Percentiles rank a stretch among this genome's conserved stretches.
These are phyloP conservation scores for Rhinolophus ferrumequinum DNA, from an alignment of 2,113 vertebrate species.

Conservation along the genomic window DNA sequence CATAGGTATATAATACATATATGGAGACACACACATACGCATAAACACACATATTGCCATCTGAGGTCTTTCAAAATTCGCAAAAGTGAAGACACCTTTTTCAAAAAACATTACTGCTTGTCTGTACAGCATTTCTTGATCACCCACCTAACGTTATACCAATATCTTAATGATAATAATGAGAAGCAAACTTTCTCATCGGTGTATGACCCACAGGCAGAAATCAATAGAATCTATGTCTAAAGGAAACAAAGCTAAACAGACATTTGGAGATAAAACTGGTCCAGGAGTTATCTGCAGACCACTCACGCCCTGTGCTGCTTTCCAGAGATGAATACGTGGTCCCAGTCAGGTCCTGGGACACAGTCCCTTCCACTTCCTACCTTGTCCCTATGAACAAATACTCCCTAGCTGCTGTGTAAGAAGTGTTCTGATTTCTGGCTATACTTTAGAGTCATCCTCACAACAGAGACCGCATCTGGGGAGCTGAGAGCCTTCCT, in stretches of 20 bases:
- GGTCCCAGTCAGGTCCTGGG: not conserved
- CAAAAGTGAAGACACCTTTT: not conserved
- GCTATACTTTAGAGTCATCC: slow-evolving; percentile 8
- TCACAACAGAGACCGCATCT: slow-evolving; percentile 61
- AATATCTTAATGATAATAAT: not conserved
- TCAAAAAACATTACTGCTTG: not conserved
- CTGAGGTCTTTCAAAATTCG: slow-evolving; percentile 13
- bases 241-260: slow-evolving; percentile 33
- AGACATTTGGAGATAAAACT: slow-evolving; percentile 41
- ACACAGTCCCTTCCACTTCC: not conserved
- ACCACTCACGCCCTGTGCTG: not conserved
- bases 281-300: slow-evolving; percentile 39
- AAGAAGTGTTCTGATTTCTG: slow-evolving; percentile 62
- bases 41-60: not conserved
- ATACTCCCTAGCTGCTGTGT: not conserved
- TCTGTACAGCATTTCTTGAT: not conserved
- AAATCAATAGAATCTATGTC: not conserved
- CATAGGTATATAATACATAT: not conserved
- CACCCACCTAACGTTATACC: not conserved
- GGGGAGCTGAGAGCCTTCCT: slow-evolving; percentile 68
- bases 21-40: not conserved
- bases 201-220: not conserved
- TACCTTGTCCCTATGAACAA: not conserved
- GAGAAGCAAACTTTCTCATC: not conserved
- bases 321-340: not conserved